Evolutionary conservation across 2,797 vertebrate species (phyloP).

Genomic region (Oryzias dopingdopingensis): DNA sequence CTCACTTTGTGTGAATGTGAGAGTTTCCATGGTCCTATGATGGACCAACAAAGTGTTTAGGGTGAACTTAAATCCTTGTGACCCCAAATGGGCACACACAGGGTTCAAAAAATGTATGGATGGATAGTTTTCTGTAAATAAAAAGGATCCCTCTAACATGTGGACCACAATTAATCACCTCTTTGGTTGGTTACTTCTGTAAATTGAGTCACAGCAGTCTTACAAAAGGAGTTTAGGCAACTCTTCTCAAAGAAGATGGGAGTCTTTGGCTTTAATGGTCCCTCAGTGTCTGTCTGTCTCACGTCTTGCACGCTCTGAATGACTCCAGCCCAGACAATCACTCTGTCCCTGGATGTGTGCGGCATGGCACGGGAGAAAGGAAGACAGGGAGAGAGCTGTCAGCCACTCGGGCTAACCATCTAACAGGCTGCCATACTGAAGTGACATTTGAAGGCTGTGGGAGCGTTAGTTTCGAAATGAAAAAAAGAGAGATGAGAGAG

Average conservation of each 20-base stretch:
- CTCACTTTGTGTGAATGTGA: no score
- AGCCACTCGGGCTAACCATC: conserved; percentile 66
- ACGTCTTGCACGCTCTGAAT: conserved; percentile 40
- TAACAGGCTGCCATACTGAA: conserved; percentile 66
- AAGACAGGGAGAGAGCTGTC: conserved; percentile 54
- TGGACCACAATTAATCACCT: no score
- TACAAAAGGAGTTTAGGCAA: conserved; percentile 1
- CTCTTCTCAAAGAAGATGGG: conserved; percentile 25
- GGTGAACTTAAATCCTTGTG: no score
- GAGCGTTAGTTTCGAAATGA: conserved; percentile 67
- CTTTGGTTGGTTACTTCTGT: no score
- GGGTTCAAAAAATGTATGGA: no score
- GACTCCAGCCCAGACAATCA: conserved; percentile 50
- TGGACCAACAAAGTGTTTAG: no score
- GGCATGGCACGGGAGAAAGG: conserved; percentile 24
- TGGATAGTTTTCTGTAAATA: no score
- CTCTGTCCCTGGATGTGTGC: conserved; percentile 39
- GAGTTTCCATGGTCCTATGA: no score
- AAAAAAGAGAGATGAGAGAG: conserved; percentile 52
- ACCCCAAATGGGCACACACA: no score
- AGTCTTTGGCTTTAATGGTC: conserved; percentile 28
- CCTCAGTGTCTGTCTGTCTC: conserved; percentile 18
- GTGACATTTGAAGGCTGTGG: conserved; percentile 70
- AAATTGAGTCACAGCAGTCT: no score
- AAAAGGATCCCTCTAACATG: no score